phyloP scores from a whole-genome alignment of 2,888 invertebrate species.

The Rhimphoctona megacephalus region DNA sequence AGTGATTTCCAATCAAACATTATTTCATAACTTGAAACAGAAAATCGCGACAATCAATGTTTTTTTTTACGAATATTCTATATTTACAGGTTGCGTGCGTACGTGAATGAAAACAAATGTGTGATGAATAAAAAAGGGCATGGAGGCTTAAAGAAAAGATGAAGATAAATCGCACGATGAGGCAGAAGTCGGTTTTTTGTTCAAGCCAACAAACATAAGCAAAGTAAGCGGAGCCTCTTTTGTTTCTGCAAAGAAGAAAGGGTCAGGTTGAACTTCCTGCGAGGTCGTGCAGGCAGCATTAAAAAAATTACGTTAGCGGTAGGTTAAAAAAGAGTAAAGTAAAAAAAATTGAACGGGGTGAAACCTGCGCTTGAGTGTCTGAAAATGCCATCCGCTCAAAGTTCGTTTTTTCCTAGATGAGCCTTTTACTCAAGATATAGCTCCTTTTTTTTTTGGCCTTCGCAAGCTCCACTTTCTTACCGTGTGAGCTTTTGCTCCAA shows the following conservation, averaged over 20 bases:
- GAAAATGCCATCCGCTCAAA: slow-evolving; percentile 49
- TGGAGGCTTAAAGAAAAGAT: background rate
- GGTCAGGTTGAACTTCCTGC: slow-evolving; percentile 53
- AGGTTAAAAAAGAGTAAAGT: slow-evolving; percentile 29
- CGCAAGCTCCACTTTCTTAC: slow-evolving; percentile 33
- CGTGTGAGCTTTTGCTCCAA: slow-evolving; percentile 36
- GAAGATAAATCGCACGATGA: background rate
- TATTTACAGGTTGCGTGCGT: background rate
- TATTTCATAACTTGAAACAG: background rate
- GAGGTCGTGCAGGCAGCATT: slow-evolving; percentile 56
- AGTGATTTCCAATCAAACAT: background rate
- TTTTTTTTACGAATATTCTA: background rate
- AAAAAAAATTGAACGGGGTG: slow-evolving; percentile 19
- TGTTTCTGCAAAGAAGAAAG: background rate
- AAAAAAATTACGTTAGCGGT: slow-evolving; percentile 70
- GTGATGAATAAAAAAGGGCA: background rate
- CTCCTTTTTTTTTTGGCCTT: slow-evolving; percentile 11
- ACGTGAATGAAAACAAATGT: background rate
- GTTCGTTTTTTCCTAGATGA: slow-evolving; percentile 56
- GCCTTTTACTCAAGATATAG: slow-evolving; percentile 30
- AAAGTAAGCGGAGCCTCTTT: background rate
- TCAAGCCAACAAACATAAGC: background rate
- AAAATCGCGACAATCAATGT: background rate
- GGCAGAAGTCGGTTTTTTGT: background rate
- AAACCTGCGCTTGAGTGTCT: slow-evolving; percentile 53